Evolutionary conservation across 2,888 invertebrate species (phyloP).

Genomic region (Aphodius granarius): DNA sequence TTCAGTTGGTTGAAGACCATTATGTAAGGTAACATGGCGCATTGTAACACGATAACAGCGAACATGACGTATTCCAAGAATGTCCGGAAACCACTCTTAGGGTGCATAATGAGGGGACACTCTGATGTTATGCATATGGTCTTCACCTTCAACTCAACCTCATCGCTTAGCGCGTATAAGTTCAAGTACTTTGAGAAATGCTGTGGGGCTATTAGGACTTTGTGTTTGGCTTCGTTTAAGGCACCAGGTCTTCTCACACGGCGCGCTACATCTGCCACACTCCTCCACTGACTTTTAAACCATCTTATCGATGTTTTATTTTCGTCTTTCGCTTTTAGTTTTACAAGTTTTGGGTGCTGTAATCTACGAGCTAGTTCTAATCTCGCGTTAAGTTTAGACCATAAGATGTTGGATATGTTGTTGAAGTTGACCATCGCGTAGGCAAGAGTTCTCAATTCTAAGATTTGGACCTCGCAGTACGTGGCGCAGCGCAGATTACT

Average conservation of each 20-base stretch:
- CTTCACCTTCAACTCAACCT: constrained; percentile 37
- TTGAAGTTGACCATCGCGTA: constrained; percentile 8
- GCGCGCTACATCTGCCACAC: not conserved
- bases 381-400: constrained; percentile 3
- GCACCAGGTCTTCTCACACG: not conserved
- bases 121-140: constrained; percentile 51
- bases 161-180: constrained; percentile 35
- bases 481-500: constrained; percentile 55
- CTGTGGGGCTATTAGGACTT: constrained; percentile 12
- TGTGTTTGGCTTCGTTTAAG: constrained; percentile 12
- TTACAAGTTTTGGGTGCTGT: constrained; percentile 15
- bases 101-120: constrained; percentile 58
- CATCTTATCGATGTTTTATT: constrained; percentile 22
- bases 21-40: constrained; percentile 30
- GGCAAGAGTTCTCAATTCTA: constrained; percentile 12
- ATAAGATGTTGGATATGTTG: constrained; percentile 1
- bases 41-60: constrained; percentile 19
- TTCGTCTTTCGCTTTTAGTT: constrained; percentile 17
- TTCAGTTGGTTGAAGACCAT: constrained; percentile 26
- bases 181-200: constrained; percentile 33
- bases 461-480: constrained; percentile 56
- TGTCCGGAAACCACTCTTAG: constrained; percentile 52
- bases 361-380: constrained; percentile 13
- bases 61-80: constrained; percentile 28
- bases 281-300: constrained; percentile 23